phyloP scores from a whole-genome alignment of 2,888 invertebrate species.

The Lycia hirtaria region DNA sequence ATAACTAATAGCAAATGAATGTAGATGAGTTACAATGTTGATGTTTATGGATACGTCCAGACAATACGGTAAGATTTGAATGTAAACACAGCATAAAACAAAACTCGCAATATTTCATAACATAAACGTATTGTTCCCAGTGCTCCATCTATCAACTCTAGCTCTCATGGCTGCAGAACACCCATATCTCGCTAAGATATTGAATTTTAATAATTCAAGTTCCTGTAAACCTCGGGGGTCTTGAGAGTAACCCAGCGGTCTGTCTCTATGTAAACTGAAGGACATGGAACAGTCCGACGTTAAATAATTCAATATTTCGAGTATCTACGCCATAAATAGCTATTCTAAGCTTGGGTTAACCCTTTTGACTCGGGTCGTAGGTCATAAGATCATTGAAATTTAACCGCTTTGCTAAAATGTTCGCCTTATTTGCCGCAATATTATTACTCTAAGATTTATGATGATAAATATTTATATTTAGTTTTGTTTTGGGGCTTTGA shows the following conservation, averaged over 20 bases:
- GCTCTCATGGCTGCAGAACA: not conserved
- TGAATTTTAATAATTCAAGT: conserved; percentile 40
- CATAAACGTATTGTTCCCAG: not conserved
- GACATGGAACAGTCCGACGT: not conserved
- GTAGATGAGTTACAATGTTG: too few relatives aligned
- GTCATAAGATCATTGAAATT: not conserved
- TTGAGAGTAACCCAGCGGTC: conserved; percentile 1
- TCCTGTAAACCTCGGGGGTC: conserved; percentile 7
- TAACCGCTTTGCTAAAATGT: not conserved
- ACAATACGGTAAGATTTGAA: too few relatives aligned
- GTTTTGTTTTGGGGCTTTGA: too few relatives aligned
- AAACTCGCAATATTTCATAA: not conserved
- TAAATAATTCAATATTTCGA: conserved; percentile 22
- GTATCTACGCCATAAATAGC: not conserved
- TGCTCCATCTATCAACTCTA: not conserved
- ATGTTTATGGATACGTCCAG: too few relatives aligned
- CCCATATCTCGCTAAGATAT: conserved; percentile 17
- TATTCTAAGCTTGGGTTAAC: not conserved
- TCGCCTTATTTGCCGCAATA: not conserved
- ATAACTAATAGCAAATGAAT: too few relatives aligned
- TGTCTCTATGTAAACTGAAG: conserved; percentile 6
- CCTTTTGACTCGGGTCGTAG: not conserved
- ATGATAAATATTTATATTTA: not conserved
- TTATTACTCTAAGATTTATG: not conserved
- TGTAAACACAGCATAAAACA: not conserved